Evolutionary conservation across 2,888 invertebrate genomes (phyloP).

Genomic region (Mythimna ferrago): DNA sequence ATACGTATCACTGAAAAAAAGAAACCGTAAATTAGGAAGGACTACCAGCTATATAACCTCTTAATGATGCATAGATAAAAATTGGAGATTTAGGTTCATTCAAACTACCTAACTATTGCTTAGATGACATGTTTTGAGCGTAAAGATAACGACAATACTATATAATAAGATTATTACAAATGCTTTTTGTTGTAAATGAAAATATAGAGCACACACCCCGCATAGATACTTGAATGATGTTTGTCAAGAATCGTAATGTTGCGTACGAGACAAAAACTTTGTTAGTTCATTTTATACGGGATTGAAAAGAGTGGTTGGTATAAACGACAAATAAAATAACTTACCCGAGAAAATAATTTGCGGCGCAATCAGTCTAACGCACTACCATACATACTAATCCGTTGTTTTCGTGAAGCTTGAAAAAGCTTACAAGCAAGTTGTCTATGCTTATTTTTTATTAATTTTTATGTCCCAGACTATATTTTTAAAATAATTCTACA

Average conservation of each 20-base stretch:
- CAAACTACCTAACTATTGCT: conserved; percentile 20
- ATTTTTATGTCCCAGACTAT: conserved; percentile 22
- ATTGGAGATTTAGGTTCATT: conserved; percentile 13
- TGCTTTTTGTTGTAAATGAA: conserved; percentile 61
- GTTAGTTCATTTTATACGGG: conserved; percentile 20
- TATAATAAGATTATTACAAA: conserved; percentile 44
- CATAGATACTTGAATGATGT: conserved; percentile 56
- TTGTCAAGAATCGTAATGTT: conserved; percentile 50
- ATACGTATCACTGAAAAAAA: conserved; percentile 88
- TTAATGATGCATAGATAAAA: conserved; percentile 64
- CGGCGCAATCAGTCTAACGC: conserved; percentile 92
- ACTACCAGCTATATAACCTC: conserved; percentile 81
- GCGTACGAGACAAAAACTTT: conserved; percentile 26
- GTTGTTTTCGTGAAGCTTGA: conserved; percentile 91
- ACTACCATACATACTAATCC: conserved; percentile 91
- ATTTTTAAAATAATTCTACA: not conserved
- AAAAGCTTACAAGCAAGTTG: conserved; percentile 84
- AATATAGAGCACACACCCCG: conserved; percentile 76
- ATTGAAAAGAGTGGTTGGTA: conserved; percentile 19
- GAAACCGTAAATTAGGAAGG: conserved; percentile 73
- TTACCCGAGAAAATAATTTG: conserved; percentile 89
- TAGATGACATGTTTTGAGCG: conserved; percentile 18
- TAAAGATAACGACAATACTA: conserved; percentile 26
- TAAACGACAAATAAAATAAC: conserved; percentile 66
- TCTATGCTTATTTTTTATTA: conserved; percentile 69